A percentile compares a stretch with the other conserved stretches of the same genome.
Conservation (phyloP, 2,888 invertebrate genomes). For the Elmis aenea region DNA sequence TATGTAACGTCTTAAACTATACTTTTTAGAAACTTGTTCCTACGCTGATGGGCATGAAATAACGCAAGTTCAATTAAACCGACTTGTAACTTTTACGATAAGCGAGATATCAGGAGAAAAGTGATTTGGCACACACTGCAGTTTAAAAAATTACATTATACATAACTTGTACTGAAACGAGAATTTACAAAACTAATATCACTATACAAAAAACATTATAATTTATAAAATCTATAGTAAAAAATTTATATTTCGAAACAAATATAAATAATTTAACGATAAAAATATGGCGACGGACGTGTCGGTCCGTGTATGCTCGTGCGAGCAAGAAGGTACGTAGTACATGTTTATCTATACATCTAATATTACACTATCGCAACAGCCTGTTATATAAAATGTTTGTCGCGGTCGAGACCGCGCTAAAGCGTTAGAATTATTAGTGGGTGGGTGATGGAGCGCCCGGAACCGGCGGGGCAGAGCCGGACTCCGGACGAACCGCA, state of each 20-base stretch:
- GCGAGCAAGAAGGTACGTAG: slow-evolving; percentile 34
- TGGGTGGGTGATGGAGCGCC: slow-evolving; percentile 22
- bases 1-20: no score
- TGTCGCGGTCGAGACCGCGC: slow-evolving; percentile 36
- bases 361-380: slow-evolving; percentile 47
- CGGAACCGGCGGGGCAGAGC: slow-evolving; percentile 26
- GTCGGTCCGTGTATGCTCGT: slow-evolving; percentile 23
- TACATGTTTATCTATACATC: slow-evolving; percentile 39
- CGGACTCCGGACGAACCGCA: slow-evolving; percentile 17
- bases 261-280: slow-evolving; percentile 20
- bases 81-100: no score
- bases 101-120: no score
- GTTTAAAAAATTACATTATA: no score
- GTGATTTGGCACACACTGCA: no score
- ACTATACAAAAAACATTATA: no score
- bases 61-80: no score
- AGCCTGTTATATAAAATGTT: slow-evolving; percentile 47
- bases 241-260: slow-evolving; percentile 11
- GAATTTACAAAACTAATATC: slow-evolving; percentile 36
- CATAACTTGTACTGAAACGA: slow-evolving; percentile 31
- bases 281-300: slow-evolving; percentile 27
- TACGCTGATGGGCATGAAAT: no score
- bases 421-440: slow-evolving; percentile 52
- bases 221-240: slow-evolving; percentile 26
- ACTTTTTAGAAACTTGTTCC: no score